Conservation (phyloP, 35 echinoderm and acorn worm genomes). For the Ophioderma brevispina region DNA sequence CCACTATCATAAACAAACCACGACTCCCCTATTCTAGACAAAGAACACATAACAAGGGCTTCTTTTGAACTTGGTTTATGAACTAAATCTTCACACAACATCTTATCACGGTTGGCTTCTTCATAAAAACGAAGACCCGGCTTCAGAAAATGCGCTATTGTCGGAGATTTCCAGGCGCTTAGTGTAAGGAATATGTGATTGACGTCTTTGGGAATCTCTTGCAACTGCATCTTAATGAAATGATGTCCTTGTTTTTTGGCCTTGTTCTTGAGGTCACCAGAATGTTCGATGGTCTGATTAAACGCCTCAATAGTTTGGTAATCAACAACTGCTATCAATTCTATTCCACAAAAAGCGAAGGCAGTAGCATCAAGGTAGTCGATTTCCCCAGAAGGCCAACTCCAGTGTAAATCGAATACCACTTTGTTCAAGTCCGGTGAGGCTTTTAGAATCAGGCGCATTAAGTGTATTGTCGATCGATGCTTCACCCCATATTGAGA, state of each 20-base stretch:
- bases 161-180: slow-evolving; percentile 19
- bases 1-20: slow-evolving; percentile 28
- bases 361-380: slow-evolving; percentile 29
- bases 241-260: neutral
- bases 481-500: too few species aligned
- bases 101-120: slow-evolving; percentile 18
- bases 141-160: neutral
- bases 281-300: neutral
- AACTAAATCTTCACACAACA: slow-evolving; percentile 15
- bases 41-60: slow-evolving; percentile 24
- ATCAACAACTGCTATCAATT: neutral
- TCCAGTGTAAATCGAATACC: slow-evolving; percentile 36
- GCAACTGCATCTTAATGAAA: slow-evolving; percentile 20
- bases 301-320: neutral
- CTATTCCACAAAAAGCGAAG: neutral
- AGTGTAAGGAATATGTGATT: slow-evolving; percentile 26
- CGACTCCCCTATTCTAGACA: neutral
- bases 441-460: neutral
- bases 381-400: neutral
- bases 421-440: neutral
- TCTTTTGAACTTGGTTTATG: neutral
- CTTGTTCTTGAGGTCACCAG: slow-evolving; percentile 18
- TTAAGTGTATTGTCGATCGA: slow-evolving; percentile 29
- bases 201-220: neutral
- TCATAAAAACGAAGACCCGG: slow-evolving; percentile 31